Evolutionary conservation across 2,797 vertebrate genomes (phyloP).

Genomic region (Rhinogobio ventralis): DNA sequence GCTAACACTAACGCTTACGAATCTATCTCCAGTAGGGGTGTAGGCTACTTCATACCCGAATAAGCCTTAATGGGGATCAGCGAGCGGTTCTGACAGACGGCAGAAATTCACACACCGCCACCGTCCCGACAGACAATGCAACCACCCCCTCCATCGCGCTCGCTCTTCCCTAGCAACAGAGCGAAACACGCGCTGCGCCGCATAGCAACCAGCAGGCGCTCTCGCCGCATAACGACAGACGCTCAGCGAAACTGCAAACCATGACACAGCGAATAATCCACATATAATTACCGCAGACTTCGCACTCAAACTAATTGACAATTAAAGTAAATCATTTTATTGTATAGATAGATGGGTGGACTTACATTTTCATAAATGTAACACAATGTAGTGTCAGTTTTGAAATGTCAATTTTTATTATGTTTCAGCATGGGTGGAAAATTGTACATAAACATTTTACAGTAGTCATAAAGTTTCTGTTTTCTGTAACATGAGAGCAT

Average conservation of each 20-base stretch:
- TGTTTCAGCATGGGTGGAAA: constrained; percentile 4
- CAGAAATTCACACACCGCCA: constrained; percentile 68
- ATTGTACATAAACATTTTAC: constrained; percentile 10
- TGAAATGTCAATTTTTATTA: constrained; percentile 2
- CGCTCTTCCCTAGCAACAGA: constrained; percentile 64
- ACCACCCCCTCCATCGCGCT: constrained; percentile 57
- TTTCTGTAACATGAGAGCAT: constrained; percentile 5
- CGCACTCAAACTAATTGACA: background rate
- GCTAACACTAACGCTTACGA: background rate
- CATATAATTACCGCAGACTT: background rate
- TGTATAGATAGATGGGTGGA: background rate
- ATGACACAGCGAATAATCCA: constrained; percentile 46
- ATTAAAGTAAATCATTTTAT: background rate
- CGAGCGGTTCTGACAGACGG: constrained; percentile 64
- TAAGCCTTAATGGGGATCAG: constrained; percentile 5
- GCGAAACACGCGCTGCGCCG: constrained; percentile 53
- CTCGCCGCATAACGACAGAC: constrained; percentile 57
- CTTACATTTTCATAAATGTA: background rate
- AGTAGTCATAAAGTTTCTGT: constrained; percentile 20
- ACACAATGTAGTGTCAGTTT: background rate
- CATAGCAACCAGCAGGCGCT: constrained; percentile 63
- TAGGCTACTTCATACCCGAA: constrained; percentile 12
- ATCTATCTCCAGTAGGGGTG: background rate
- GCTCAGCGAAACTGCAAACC: constrained; percentile 42
- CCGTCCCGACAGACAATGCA: constrained; percentile 65